Evolutionary conservation across 2,797 vertebrate genomes (phyloP).

Genomic region (Diceros bicornis): DNA sequence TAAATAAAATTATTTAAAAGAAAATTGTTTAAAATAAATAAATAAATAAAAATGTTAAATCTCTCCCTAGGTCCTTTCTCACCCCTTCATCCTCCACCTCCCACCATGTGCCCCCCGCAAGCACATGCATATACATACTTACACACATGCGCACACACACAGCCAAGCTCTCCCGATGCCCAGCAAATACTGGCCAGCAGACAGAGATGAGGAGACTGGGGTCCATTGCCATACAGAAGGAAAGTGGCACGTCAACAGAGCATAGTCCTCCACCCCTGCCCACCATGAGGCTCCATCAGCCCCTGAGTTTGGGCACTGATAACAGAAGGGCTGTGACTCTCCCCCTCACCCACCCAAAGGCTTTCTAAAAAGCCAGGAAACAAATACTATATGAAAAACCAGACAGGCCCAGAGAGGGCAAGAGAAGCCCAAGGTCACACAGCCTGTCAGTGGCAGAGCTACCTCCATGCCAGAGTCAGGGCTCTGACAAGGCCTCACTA

Average conservation of each 20-base stretch:
- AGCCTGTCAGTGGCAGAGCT: background rate
- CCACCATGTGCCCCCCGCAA: background rate
- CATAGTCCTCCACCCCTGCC: background rate
- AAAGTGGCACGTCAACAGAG: background rate
- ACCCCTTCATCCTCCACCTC: background rate
- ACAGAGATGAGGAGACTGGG: background rate
- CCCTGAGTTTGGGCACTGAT: background rate
- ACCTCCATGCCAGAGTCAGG: background rate
- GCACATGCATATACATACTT: background rate
- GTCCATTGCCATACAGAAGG: background rate
- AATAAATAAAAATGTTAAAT: background rate
- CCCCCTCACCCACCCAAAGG: background rate
- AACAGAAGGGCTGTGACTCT: background rate
- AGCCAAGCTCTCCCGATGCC: background rate
- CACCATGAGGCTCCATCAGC: background rate
- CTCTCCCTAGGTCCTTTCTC: background rate
- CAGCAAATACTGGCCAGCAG: background rate
- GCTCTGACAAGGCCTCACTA: background rate
- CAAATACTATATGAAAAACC: background rate
- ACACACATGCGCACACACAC: background rate
- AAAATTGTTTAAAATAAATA: too few relatives aligned
- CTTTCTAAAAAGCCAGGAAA: background rate
- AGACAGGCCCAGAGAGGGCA: conserved; percentile 13
- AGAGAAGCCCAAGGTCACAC: background rate
- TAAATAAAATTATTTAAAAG: too few relatives aligned